phyloP scores from a whole-genome alignment of 2,797 vertebrate genomes.

The Micropoecilia bifurca region DNA sequence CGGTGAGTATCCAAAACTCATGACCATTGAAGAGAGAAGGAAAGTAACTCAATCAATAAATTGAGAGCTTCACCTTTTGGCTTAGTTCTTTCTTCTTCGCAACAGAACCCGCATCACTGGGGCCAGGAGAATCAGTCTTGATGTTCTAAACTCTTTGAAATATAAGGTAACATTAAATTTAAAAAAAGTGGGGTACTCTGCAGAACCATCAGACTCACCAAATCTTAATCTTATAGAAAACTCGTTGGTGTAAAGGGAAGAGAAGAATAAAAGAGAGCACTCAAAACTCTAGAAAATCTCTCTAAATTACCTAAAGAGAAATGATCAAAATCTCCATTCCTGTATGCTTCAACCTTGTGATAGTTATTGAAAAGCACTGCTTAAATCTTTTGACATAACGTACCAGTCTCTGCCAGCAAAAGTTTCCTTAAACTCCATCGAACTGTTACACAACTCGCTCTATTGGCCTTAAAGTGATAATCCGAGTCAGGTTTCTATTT shows the following conservation, averaged over 20 bases:
- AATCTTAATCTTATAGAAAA: neutral
- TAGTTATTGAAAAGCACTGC: neutral
- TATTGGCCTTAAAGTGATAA: conserved; percentile 10
- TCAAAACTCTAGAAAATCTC: neutral
- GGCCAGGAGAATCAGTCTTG: too few species aligned
- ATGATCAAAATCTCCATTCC: neutral
- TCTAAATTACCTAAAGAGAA: neutral
- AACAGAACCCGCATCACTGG: too few species aligned
- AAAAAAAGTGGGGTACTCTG: neutral
- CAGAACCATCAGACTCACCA: neutral
- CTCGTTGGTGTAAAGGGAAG: neutral
- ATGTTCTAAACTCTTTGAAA: neutral
- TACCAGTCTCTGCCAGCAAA: conserved; percentile 1
- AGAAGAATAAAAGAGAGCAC: neutral
- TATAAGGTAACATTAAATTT: neutral
- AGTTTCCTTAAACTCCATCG: conserved; percentile 22
- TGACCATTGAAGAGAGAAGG: too few species aligned
- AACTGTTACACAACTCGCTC: conserved; percentile 36
- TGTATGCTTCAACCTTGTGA: neutral
- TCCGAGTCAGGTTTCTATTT: conserved; percentile 1
- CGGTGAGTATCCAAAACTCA: too few species aligned
- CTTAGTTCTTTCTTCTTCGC: too few species aligned
- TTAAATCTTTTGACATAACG: neutral
- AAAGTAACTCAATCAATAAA: too few species aligned
- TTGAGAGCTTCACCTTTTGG: too few species aligned